Evolutionary conservation across 92 coral and sea anemone species (phyloP).

Genomic region (Umimayanthus kanabou): DNA sequence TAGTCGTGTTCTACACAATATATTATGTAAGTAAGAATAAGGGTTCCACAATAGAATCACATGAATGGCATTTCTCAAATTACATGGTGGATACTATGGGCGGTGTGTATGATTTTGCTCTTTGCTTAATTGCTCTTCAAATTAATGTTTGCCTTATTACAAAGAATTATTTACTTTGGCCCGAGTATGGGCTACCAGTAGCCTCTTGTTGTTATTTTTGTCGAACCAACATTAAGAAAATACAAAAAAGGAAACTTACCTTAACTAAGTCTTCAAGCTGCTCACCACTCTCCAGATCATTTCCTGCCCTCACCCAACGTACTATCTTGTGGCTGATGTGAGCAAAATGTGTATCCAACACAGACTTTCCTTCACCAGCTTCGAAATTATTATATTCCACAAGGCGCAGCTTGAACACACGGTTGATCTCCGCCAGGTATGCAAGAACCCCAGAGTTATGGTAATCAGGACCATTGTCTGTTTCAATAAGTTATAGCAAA

Average conservation of each 20-base stretch:
- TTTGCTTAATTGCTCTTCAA: no score
- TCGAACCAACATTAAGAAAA: neutral
- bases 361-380: slow-evolving; percentile 53
- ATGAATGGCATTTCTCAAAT: no score
- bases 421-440: slow-evolving; percentile 41
- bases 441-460: slow-evolving; percentile 49
- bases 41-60: no score
- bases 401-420: slow-evolving; percentile 22
- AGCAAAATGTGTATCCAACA: slow-evolving; percentile 40
- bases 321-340: slow-evolving; percentile 56
- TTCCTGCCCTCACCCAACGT: slow-evolving; percentile 51
- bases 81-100: no score
- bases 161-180: no score
- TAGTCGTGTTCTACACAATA: no score
- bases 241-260: slow-evolving; percentile 7
- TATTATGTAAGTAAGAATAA: no score
- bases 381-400: slow-evolving; percentile 46
- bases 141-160: no score
- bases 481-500: neutral
- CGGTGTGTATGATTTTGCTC: no score
- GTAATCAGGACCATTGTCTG: slow-evolving; percentile 62
- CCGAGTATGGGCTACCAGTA: no score
- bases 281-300: slow-evolving; percentile 45
- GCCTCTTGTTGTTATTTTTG: no score
- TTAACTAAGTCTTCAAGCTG: slow-evolving; percentile 41